phyloP scores from a whole-genome alignment of 2,888 invertebrate genomes.

The Drosophila rellima region DNA sequence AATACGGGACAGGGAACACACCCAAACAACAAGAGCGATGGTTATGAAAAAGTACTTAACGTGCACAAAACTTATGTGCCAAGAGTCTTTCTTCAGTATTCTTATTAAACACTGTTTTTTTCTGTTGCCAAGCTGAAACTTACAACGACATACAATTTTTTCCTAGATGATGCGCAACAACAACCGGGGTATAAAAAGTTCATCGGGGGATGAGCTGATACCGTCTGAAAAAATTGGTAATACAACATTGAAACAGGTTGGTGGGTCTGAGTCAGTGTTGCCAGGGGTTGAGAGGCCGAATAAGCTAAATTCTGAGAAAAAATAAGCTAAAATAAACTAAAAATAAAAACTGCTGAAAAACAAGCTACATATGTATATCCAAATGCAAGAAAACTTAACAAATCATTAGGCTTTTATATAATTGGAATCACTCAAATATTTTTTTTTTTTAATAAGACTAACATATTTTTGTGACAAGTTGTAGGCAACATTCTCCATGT shows the following conservation, averaged over 20 bases:
- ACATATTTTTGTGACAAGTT: too few species aligned
- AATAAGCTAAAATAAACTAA: too few species aligned
- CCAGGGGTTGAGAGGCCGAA: too few species aligned
- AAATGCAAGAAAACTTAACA: too few species aligned
- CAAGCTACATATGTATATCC: too few species aligned
- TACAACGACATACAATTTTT: slow-evolving; percentile 65
- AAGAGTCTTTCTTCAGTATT: slow-evolving; percentile 57
- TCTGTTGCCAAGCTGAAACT: slow-evolving; percentile 44
- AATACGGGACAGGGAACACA: slow-evolving; percentile 34
- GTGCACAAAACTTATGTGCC: slow-evolving; percentile 83
- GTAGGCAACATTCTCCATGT: too few species aligned
- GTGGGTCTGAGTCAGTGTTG: too few species aligned
- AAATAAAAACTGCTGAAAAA: too few species aligned
- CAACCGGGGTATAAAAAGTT: slow-evolving; percentile 2
- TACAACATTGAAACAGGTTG: not conserved
- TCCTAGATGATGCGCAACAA: slow-evolving; percentile 4
- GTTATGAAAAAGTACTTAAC: slow-evolving; percentile 80
- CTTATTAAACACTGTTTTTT: slow-evolving; percentile 24
- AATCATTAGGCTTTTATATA: too few species aligned
- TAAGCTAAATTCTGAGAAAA: too few species aligned
- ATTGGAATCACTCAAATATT: too few species aligned
- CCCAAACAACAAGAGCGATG: slow-evolving; percentile 49
- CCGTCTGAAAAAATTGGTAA: slow-evolving; percentile 28
- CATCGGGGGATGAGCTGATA: slow-evolving; percentile 1
- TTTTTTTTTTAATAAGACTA: too few species aligned